Evolutionary conservation across 2,113 vertebrate species (phyloP).

Genomic region (Chamaetylas fuelleborni): DNA sequence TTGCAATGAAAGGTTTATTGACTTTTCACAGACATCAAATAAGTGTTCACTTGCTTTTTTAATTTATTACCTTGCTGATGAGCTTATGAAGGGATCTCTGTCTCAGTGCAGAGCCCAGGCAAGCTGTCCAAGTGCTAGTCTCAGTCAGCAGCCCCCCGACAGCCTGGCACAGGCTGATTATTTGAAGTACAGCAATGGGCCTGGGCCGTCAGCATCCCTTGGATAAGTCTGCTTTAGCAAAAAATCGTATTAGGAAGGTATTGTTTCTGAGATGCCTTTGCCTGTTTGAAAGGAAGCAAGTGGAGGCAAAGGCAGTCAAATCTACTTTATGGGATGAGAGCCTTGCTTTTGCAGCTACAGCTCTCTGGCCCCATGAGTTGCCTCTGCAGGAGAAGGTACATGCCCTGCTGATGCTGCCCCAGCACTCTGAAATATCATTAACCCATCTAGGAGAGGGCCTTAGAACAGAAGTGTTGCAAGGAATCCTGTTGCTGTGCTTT

Average conservation of each 20-base stretch:
- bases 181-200: neutral
- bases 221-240: neutral
- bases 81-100: neutral
- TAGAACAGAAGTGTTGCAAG: neutral
- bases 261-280: neutral
- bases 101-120: neutral
- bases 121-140: neutral
- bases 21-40: neutral
- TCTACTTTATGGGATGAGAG: neutral
- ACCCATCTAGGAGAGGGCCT: neutral
- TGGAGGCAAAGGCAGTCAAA: neutral
- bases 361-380: neutral
- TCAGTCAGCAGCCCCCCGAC: neutral
- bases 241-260: neutral
- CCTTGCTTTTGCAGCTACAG: neutral
- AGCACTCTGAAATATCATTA: neutral
- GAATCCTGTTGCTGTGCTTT: neutral
- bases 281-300: neutral
- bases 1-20: neutral
- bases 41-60: neutral
- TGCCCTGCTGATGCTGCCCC: neutral
- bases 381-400: neutral
- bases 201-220: neutral
- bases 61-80: neutral
- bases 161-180: neutral